Conservation (phyloP, 2,888 invertebrate genomes). For the Gymnocheta viridis region DNA sequence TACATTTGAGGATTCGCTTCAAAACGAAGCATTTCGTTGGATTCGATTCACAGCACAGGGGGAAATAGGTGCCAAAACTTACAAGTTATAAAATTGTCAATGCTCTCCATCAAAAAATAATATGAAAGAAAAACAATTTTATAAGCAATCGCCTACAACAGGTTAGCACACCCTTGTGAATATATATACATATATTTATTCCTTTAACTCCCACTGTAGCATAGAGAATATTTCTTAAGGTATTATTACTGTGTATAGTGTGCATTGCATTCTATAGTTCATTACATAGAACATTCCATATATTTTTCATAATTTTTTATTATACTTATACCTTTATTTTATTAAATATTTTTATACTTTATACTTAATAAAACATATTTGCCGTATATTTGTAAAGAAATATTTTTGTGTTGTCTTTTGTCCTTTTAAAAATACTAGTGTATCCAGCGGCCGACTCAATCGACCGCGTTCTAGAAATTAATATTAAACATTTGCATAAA, state of each 20-base stretch:
- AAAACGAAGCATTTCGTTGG: no score
- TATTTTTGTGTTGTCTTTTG: slow-evolving; percentile 27
- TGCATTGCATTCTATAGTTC: neutral
- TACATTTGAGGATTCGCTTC: no score
- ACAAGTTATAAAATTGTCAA: no score
- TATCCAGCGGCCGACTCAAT: no score
- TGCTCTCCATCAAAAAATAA: no score
- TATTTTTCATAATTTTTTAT: slow-evolving; percentile 12
- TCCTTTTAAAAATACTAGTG: no score
- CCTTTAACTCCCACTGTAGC: no score
- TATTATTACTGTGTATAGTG: slow-evolving; percentile 1
- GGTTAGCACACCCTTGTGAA: neutral
- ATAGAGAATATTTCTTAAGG: neutral
- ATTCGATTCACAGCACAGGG: no score
- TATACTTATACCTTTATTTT: slow-evolving; percentile 1
- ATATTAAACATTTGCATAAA: neutral
- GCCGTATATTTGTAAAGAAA: slow-evolving; percentile 15
- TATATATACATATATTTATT: no score
- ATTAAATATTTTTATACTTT: slow-evolving; percentile 25
- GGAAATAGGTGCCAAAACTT: no score
- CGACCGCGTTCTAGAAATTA: no score
- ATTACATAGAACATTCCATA: neutral
- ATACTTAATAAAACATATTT: slow-evolving; percentile 53
- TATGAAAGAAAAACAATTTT: no score
- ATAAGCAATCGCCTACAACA: neutral